Base-by-base conservation (phyloP, 2,113 vertebrate genomes). In the Notothenia rossii region DNA sequence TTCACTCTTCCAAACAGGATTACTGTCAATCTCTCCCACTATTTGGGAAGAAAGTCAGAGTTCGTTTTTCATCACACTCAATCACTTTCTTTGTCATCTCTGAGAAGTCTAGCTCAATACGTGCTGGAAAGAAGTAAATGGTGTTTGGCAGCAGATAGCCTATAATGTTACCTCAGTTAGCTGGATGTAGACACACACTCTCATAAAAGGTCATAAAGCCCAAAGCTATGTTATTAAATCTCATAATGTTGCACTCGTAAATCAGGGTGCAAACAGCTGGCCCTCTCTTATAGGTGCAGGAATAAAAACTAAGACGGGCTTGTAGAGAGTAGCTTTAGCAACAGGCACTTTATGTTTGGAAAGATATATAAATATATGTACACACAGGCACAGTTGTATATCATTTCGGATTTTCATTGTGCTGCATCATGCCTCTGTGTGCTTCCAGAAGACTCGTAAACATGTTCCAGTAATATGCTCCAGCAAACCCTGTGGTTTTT, bases 1-100 rank as follows among this genome's bases (percentile, higher is more conserved):
- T 85, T 82, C 83, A 87, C 61, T 86, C 81, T 68, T 81, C 85
- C 61, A 86, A 85, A 90, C 84, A 87, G 83, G 88, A 90, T 91
- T 89, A 84, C 79, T 79, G 79, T 89, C 86, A 86, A 67, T 82
- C 86, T 72, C 64, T 67, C 29, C 62, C 13, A 46, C 50, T 62
- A 64, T 49, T 75, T 77, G 55, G 71, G 75, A 75, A 79, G 65
- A 75, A 90, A 77, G 72, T 70, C 50, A 20, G 65, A 43, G 11
- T 54, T 77, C 67, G 70, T 72, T 79, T 79, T 82, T 74, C 79
- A 85, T 84, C 86, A 73, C 72, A 79, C 60, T 84, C 87, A 64
- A 86, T 92, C 87, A 63, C 71, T 84, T 86, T 81, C 75, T 75
- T 77, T 50, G 84, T 87, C 90, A 77, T 85, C 78, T 75, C 61